phyloP scores from a whole-genome alignment of 2,797 vertebrate species.

The Remorina albescens region DNA sequence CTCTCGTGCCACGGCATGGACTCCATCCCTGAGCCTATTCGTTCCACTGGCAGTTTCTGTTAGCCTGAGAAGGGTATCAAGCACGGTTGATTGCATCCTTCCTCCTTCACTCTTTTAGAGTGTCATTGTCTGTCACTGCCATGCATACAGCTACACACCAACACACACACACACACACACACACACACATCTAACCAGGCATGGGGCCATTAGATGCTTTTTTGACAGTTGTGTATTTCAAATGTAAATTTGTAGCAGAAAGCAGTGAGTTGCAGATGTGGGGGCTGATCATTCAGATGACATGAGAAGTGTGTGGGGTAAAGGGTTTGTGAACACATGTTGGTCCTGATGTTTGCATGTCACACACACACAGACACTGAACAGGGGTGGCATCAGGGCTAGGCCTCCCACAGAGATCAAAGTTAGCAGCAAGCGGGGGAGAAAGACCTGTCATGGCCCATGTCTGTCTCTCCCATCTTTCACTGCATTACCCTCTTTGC shows the following conservation, averaged over 20 bases:
- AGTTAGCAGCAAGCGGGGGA: constrained; percentile 61
- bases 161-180: constrained; percentile 28
- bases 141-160: constrained; percentile 34
- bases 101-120: constrained; percentile 58
- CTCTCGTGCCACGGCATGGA: constrained; percentile 47
- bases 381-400: constrained; percentile 41
- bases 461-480: constrained; percentile 18
- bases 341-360: constrained; percentile 15
- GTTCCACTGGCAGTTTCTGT: constrained; percentile 83
- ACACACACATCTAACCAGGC: constrained; percentile 33
- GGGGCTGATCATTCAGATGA: constrained; percentile 27
- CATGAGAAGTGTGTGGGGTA: constrained; percentile 13
- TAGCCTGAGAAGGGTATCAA: constrained; percentile 78
- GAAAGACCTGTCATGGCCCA: constrained; percentile 59
- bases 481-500: constrained; percentile 42
- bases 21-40: constrained; percentile 72
- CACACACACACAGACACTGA: constrained; percentile 1
- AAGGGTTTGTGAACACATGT: not conserved
- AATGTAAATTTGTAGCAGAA: constrained; percentile 35
- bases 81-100: constrained; percentile 73
- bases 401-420: constrained; percentile 68
- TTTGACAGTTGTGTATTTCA: constrained; percentile 41
- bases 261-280: constrained; percentile 16
- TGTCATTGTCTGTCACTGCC: constrained; percentile 66
- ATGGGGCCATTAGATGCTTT: constrained; percentile 38